These are phyloP conservation scores for Xerus inauris DNA, from an alignment of 2,113 vertebrate species.

Conservation along the genomic window DNA sequence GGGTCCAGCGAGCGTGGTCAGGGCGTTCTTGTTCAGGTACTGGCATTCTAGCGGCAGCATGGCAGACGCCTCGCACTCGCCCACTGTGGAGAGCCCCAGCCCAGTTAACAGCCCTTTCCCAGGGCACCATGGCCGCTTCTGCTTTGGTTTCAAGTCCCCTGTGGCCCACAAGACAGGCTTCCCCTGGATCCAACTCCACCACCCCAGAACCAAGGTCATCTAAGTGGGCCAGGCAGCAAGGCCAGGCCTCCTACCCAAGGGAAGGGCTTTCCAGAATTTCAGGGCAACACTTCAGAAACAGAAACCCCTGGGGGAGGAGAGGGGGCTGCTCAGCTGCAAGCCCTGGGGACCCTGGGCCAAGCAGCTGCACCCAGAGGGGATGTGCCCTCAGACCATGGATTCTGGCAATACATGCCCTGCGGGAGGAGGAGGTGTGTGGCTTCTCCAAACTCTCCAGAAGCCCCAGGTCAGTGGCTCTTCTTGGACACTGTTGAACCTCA, in stretches of 20 bases:
- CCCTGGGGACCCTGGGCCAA: too few species aligned
- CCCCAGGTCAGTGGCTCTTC: rapidly evolving
- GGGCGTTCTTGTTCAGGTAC: conserved; percentile 97
- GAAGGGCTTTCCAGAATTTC: too few species aligned
- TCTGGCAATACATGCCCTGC: too few species aligned
- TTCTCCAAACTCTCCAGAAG: rapidly evolving
- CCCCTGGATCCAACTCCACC: too few species aligned
- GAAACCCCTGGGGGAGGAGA: neutral
- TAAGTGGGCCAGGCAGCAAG: neutral
- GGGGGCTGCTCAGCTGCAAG: neutral
- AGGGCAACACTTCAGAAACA: neutral
- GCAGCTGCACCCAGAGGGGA: too few species aligned
- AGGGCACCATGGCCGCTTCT: neutral
- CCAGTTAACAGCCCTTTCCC: too few species aligned
- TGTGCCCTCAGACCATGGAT: too few species aligned
- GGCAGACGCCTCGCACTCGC: conserved; percentile 96
- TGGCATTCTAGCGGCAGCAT: conserved; percentile 99
- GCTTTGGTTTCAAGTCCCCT: too few species aligned
- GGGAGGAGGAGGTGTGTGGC: rapidly evolving
- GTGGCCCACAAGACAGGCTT: too few species aligned
- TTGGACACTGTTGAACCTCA: neutral
- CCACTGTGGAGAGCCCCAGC: conserved; percentile 85
- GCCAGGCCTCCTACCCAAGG: too few species aligned
- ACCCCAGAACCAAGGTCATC: neutral
- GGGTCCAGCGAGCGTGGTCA: conserved; percentile 96